Evolutionary conservation across 2,888 invertebrate genomes (phyloP).

Genomic region (Drosophila atroscutellata): DNA sequence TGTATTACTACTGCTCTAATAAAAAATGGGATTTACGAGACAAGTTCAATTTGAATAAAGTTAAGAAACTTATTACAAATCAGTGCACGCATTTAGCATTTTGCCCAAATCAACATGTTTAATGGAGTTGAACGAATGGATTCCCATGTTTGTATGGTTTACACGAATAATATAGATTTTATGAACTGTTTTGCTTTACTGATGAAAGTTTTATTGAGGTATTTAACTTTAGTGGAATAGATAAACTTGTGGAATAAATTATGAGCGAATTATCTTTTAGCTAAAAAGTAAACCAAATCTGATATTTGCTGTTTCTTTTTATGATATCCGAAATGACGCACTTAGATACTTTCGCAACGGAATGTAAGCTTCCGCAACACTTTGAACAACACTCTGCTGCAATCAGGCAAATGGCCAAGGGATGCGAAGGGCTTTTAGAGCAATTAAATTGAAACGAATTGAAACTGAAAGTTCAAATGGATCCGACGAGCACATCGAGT

Average conservation of each 20-base stretch:
- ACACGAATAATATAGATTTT: neutral
- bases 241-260: neutral
- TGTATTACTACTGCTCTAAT: neutral
- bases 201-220: neutral
- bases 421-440: conserved; percentile 50
- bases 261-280: neutral
- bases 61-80: neutral
- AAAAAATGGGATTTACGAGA: neutral
- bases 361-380: neutral
- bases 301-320: neutral
- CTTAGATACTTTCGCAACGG: neutral
- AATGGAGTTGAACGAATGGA: neutral
- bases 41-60: neutral
- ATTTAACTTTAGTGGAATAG: neutral
- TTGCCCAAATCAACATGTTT: neutral
- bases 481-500: conserved; percentile 14
- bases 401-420: conserved; percentile 16
- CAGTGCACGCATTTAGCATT: neutral
- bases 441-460: conserved; percentile 48
- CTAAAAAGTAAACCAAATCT: neutral
- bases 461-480: conserved; percentile 45
- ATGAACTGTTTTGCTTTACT: neutral
- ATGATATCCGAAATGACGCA: neutral
- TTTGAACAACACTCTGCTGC: neutral
- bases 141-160: neutral